Evolutionary conservation across 2,888 invertebrate species (phyloP), one percentile per base, ranked within the genome.

Genomic region (Seira ritae): DNA sequence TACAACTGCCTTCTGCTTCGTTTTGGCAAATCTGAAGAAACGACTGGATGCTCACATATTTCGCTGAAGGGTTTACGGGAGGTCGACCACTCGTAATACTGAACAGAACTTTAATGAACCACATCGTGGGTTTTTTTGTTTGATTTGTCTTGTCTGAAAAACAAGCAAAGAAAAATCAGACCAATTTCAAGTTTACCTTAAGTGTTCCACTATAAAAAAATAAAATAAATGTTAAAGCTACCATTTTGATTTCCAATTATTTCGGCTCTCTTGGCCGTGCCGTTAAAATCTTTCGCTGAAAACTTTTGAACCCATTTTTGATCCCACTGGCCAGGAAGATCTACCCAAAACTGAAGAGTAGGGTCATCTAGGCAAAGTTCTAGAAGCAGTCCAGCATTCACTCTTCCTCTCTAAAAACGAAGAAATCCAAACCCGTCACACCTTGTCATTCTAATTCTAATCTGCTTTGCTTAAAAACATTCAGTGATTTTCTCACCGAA

Each of bases 81-180:
- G 22, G 42, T 2, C 19, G 67, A n/a, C 79, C 72, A 1, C 23
- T 22, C 22, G 50, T 55, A 70, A 81, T 69, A 66, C 46, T 75
- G 70, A 75, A 81, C 3, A 70, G 8, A 17, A 75, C 70, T 75
- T 70, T 75, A 50, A 81, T 69, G 71, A 75, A 81, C 81, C 74
- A 81, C 46, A 50, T 81, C 1, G 79, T 78, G n/a, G 46, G 71
- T 31, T 72, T 79, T 20, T 72, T 79, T 22, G 19, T 12, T 70
- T 46, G 46, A 37, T 12, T 17, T 46, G 67, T 12, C 42, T 20
- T 46, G 24, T 12, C 66, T 73, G 1, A 20, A 46, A n/a, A n/a
- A n/a, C n/a, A n/a, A 12, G 50, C 15, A 46, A 12, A 46, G 10
- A 15, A 46, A 46, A 46, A 46, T 46, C 10, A 46, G 10, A 12